Percentiles rank a stretch among this genome's conserved stretches.
These are phyloP conservation scores for Lithophane socia DNA, from an alignment of 2,888 invertebrate genomes.

Conservation along the genomic window DNA sequence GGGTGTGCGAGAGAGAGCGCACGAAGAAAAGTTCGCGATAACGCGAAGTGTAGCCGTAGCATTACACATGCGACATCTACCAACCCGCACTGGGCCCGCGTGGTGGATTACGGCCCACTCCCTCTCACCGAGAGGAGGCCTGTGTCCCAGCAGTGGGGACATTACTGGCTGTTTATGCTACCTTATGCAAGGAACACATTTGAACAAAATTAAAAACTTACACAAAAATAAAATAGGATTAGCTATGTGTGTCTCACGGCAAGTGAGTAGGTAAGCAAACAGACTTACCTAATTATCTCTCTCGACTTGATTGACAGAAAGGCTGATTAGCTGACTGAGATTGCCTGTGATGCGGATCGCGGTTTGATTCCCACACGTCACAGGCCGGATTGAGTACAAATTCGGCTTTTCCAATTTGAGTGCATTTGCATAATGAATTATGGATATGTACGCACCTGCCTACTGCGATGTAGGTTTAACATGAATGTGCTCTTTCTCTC, in stretches of 20 bases:
- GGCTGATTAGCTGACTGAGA: conserved; percentile 19
- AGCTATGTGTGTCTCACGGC: background rate
- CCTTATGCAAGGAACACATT: background rate
- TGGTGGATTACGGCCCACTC: too few species aligned
- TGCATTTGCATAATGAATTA: background rate
- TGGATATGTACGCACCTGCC: background rate
- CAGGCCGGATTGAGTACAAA: background rate
- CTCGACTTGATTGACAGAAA: conserved; percentile 26
- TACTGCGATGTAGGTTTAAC: background rate
- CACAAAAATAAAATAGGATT: background rate
- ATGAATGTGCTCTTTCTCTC: background rate
- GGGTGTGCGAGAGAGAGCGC: too few species aligned
- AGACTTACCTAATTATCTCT: conserved; percentile 8
- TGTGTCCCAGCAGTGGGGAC: too few species aligned
- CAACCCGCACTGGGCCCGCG: too few species aligned
- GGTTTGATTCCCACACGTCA: conserved; percentile 15
- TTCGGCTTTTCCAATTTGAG: background rate
- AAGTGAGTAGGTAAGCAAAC: background rate
- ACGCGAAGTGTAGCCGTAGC: too few species aligned
- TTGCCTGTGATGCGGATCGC: conserved; percentile 2
- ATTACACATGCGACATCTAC: too few species aligned
- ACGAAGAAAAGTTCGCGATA: too few species aligned
- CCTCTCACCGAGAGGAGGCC: too few species aligned
- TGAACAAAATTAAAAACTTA: background rate
- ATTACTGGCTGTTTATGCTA: background rate